A percentile compares a stretch with the other conserved stretches of the same genome.
Conservation (phyloP, 35 echinoderm and acorn worm genomes). For the Apostichopus parvimensis region DNA sequence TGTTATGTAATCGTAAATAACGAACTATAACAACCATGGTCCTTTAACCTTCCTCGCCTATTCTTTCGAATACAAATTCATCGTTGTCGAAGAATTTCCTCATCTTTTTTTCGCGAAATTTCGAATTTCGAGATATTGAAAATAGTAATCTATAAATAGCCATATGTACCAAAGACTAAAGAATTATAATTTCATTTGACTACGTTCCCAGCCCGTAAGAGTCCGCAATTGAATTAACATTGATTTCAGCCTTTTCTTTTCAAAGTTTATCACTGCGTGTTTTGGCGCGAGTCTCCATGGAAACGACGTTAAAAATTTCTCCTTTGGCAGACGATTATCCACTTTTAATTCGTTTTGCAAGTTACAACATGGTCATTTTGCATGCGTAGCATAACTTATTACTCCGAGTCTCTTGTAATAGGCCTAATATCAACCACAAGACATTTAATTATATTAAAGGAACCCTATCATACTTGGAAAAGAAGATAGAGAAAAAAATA, state of each 20-base stretch:
- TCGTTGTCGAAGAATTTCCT: not conserved
- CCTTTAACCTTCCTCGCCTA: no score
- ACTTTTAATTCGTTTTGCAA: not conserved
- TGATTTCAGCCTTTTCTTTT: not conserved
- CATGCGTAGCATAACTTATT: not conserved
- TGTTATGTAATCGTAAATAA: no score
- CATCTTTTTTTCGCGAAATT: not conserved
- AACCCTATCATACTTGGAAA: no score
- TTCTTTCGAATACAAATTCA: no score
- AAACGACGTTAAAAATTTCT: not conserved
- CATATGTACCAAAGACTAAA: not conserved
- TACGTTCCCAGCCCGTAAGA: constrained; percentile 37
- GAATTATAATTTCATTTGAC: constrained; percentile 28
- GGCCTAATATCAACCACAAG: no score
- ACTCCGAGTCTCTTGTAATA: not conserved
- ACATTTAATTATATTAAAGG: no score
- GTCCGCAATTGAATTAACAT: constrained; percentile 8
- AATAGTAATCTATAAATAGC: constrained; percentile 31
- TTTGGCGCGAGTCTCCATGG: constrained; percentile 2
- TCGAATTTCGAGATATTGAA: not conserved
- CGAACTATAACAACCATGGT: no score
- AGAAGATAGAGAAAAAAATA: no score
- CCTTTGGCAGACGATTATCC: not conserved
- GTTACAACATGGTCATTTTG: not conserved
- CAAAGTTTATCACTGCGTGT: not conserved